A percentile compares a stretch with the other conserved stretches of the same genome.
phyloP scores from a whole-genome alignment of 2,113 vertebrate species.

The Lagenorhynchus albirostris region DNA sequence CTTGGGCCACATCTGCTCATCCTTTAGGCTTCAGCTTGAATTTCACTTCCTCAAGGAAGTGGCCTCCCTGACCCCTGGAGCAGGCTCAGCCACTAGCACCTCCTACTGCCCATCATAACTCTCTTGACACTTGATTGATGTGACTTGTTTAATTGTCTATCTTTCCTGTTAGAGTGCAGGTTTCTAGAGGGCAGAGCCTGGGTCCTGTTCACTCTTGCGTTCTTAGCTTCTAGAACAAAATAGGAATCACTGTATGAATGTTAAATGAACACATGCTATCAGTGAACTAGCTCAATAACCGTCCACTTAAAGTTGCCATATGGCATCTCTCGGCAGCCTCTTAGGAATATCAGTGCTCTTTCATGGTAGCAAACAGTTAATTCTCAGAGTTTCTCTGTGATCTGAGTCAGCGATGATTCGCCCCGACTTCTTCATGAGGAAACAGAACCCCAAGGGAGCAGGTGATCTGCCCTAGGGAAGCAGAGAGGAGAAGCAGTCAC shows the following conservation, averaged over 20 bases:
- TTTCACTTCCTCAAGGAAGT: slow-evolving; percentile 38
- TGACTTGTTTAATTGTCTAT: background rate
- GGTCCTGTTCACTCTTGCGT: background rate
- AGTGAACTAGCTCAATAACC: background rate
- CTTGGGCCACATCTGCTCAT: background rate
- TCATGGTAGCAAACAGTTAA: background rate
- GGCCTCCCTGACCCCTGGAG: background rate
- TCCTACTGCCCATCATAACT: background rate
- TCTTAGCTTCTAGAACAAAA: background rate
- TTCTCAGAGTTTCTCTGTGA: background rate
- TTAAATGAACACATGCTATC: background rate
- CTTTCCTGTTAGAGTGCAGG: background rate
- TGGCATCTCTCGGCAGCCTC: background rate
- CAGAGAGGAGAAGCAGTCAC: background rate
- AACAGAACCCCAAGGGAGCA: slow-evolving; percentile 6
- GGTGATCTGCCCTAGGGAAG: slow-evolving; percentile 17
- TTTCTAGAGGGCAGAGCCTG: background rate
- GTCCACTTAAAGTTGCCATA: background rate
- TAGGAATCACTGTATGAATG: background rate
- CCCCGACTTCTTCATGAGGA: slow-evolving; percentile 29
- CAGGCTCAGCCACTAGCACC: background rate
- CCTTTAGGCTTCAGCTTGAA: background rate
- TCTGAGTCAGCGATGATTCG: slow-evolving; percentile 32
- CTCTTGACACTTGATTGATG: background rate
- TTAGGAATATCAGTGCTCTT: background rate